phyloP scores from a whole-genome alignment of 2,113 vertebrate species.

The Clinocottus analis region DNA sequence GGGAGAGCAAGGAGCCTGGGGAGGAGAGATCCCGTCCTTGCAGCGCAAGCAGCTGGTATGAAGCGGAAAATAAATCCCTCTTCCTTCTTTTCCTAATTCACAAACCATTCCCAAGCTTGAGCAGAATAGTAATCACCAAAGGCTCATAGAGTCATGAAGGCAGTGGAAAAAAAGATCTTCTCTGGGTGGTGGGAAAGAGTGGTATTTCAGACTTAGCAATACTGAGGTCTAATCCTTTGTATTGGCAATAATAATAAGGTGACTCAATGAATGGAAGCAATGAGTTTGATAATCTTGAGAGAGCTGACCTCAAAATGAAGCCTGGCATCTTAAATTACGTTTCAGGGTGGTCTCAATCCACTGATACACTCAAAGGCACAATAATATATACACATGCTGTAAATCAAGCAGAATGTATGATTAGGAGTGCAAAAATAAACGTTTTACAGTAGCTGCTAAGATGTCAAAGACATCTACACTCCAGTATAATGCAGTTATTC shows the following conservation, averaged over 20 bases:
- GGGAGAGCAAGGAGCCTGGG: conserved; percentile 65
- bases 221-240: conserved; percentile 68
- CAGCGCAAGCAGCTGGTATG: conserved; percentile 76
- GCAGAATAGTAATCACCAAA: conserved; percentile 58
- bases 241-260: conserved; percentile 71
- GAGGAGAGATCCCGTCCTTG: conserved; percentile 71
- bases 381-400: conserved; percentile 35
- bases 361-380: conserved; percentile 30
- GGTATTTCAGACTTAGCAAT: conserved; percentile 51
- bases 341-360: conserved; percentile 67
- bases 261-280: conserved; percentile 61
- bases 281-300: conserved; percentile 64
- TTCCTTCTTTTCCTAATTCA: conserved; percentile 65
- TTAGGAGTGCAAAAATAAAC: neutral
- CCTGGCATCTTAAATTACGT: conserved; percentile 44
- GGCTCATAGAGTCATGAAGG: conserved; percentile 33
- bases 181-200: conserved; percentile 48
- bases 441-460: neutral
- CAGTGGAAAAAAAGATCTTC: conserved; percentile 66
- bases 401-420: conserved; percentile 31
- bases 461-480: conserved; percentile 1
- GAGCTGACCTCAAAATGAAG: conserved; percentile 51
- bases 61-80: conserved; percentile 68
- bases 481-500: conserved; percentile 29
- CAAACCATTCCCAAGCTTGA: conserved; percentile 68